Conservation (phyloP, 2,888 invertebrate species). For the Acanthococcus lagerstroemiae region DNA sequence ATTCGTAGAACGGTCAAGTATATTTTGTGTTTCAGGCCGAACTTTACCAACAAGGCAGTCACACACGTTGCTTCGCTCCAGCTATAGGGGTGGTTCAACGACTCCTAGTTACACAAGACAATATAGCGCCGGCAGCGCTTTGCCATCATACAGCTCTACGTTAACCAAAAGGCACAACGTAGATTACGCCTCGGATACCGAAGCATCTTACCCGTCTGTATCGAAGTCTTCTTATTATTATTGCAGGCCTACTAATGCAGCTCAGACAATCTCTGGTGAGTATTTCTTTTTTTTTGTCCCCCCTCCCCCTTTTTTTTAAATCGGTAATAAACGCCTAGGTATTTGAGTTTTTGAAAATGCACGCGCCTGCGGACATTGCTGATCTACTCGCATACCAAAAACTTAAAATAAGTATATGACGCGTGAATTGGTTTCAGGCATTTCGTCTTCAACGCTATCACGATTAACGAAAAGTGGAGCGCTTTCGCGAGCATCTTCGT, state of each 20-base stretch:
- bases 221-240: slow-evolving; percentile 60
- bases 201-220: slow-evolving; percentile 53
- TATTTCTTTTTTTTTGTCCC: too few species aligned
- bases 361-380: too few species aligned
- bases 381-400: too few species aligned
- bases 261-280: slow-evolving; percentile 22
- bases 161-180: slow-evolving; percentile 44
- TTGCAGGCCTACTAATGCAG: slow-evolving; percentile 39
- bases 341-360: too few species aligned
- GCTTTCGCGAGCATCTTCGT: slow-evolving; percentile 36
- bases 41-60: slow-evolving; percentile 60
- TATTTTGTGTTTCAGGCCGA: slow-evolving; percentile 11
- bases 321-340: too few species aligned
- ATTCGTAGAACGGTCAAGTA: neutral
- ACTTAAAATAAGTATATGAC: too few species aligned
- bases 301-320: too few species aligned
- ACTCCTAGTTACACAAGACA: slow-evolving; percentile 39
- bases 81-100: slow-evolving; percentile 34
- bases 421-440: slow-evolving; percentile 20
- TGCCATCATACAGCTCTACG: slow-evolving; percentile 12
- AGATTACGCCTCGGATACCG: slow-evolving; percentile 91
- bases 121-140: slow-evolving; percentile 13
- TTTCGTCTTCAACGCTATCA: slow-evolving; percentile 32
- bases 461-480: slow-evolving; percentile 32
- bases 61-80: slow-evolving; percentile 46